Conservation (phyloP, 1,140 invertebrate genomes). For the Calephelis nemesis region DNA sequence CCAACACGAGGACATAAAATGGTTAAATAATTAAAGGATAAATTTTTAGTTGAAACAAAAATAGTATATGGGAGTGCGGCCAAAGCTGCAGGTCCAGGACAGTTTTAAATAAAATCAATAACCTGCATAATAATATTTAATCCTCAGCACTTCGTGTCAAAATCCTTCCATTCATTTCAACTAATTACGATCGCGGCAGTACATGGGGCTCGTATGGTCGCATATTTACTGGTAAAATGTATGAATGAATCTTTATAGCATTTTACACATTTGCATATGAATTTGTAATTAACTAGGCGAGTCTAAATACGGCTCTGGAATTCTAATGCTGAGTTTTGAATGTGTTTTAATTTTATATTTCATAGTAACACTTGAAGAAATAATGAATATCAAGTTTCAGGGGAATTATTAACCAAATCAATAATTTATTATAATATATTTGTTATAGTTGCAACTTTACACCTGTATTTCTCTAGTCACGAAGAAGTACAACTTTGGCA, state of each 20-base stretch:
- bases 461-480: too few relatives aligned
- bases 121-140: conserved; percentile 37
- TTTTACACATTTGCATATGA: conserved; percentile 75
- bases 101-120: conserved; percentile 5
- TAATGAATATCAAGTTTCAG: too few relatives aligned
- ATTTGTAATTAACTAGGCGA: conserved; percentile 64
- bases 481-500: too few relatives aligned
- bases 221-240: conserved; percentile 56
- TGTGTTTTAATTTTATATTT: neutral
- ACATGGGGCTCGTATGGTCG: conserved; percentile 65
- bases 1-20: too few relatives aligned
- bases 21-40: too few relatives aligned
- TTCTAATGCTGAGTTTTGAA: conserved; percentile 19
- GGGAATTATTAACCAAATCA: too few relatives aligned
- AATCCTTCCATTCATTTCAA: conserved; percentile 63
- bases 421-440: too few relatives aligned
- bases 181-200: conserved; percentile 65
- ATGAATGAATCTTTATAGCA: conserved; percentile 64
- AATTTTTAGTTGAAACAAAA: too few relatives aligned
- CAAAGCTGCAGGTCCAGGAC: too few relatives aligned
- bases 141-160: conserved; percentile 47
- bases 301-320: conserved; percentile 34
- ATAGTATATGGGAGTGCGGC: too few relatives aligned
- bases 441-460: too few relatives aligned
- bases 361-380: too few relatives aligned